Evolutionary conservation across 2,113 vertebrate genomes (phyloP).

Genomic region (Steatornis caripensis): DNA sequence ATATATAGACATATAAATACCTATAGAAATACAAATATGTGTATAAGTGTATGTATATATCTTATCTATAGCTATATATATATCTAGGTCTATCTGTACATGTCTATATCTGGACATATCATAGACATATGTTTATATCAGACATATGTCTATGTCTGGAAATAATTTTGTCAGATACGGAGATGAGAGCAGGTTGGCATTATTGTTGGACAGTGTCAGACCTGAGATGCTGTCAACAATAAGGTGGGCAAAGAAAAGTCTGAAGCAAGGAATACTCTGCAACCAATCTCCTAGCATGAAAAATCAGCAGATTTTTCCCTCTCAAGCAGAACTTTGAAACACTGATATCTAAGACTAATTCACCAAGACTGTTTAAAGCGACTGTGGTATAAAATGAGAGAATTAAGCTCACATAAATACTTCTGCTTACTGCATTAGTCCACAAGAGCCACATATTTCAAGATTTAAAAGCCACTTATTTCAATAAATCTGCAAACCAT

Average conservation of each 20-base stretch:
- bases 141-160: rapidly evolving
- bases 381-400: background rate
- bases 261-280: background rate
- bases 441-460: background rate
- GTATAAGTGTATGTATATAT: background rate
- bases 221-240: rapidly evolving
- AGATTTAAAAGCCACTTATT: background rate
- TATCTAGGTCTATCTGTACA: background rate
- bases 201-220: background rate
- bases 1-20: background rate
- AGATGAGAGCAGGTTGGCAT: background rate
- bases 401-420: background rate
- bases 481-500: background rate
- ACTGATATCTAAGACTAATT: background rate
- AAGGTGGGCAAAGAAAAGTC: background rate
- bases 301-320: background rate
- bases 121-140: no score
- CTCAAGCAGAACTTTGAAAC: background rate
- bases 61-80: background rate
- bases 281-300: background rate
- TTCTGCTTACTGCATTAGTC: background rate
- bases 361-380: background rate
- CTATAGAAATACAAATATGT: background rate
- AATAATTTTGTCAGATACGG: background rate
- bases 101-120: rapidly evolving